Conservation (phyloP, 2,113 vertebrate species). For the Hylia prasina region DNA sequence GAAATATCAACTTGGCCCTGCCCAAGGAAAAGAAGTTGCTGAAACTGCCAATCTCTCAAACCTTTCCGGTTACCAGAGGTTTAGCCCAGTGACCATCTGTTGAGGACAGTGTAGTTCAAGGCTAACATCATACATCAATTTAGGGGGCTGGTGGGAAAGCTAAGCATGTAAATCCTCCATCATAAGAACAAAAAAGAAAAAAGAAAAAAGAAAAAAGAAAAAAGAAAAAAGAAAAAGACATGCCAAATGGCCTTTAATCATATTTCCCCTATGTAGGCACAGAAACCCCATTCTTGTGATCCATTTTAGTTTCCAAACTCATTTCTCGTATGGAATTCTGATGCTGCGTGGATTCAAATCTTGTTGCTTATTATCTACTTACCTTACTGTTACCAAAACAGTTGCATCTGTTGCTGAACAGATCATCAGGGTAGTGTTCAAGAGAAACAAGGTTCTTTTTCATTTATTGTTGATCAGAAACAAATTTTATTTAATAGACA, state of each 20-base stretch:
- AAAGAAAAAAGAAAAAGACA: no score
- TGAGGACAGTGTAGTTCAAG: neutral
- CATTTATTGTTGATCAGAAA: neutral
- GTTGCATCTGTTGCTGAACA: neutral
- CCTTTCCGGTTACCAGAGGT: neutral
- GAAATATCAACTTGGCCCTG: neutral
- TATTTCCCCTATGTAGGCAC: neutral
- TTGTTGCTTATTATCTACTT: neutral
- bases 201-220: no score
- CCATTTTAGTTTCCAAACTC: neutral
- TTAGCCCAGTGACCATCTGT: neutral
- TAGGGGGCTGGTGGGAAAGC: neutral
- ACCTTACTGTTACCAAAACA: neutral
- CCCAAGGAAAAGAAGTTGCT: conserved; percentile 36
- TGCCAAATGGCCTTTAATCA: neutral
- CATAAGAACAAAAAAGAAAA: neutral
- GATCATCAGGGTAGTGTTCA: neutral
- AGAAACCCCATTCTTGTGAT: neutral
- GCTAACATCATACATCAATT: neutral
- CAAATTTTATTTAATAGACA: neutral
- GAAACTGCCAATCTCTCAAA: conserved; percentile 17
- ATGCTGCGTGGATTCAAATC: neutral
- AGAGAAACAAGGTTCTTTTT: neutral
- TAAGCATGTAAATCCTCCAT: neutral
- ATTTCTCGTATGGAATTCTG: neutral